Conservation (phyloP, 2,113 vertebrate species). For the Caracal caracal region DNA sequence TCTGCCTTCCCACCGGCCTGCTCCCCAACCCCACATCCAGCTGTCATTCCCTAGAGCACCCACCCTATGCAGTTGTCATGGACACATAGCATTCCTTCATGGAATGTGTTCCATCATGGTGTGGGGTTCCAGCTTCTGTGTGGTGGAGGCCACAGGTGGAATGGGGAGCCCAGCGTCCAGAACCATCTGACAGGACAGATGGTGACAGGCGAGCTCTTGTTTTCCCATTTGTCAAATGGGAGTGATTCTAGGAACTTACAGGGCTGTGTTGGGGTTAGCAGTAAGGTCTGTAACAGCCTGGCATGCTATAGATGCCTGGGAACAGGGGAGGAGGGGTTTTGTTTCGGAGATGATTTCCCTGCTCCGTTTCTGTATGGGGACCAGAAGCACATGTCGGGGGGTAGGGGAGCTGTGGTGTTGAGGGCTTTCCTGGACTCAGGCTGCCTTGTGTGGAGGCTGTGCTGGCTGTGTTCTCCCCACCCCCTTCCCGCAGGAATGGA, state of each 20-base stretch:
- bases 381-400: rapidly evolving
- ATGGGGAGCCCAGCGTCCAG: background rate
- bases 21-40: background rate
- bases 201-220: no score
- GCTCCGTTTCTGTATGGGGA: rapidly evolving
- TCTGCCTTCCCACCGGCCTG: background rate
- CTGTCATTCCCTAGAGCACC: conserved; percentile 22
- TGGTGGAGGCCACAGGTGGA: background rate
- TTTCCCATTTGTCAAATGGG: background rate
- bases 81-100: background rate
- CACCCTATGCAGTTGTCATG: conserved; percentile 20
- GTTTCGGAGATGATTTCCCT: background rate
- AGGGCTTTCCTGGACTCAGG: rapidly evolving
- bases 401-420: background rate
- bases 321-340: background rate
- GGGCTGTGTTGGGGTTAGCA: background rate
- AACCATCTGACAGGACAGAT: background rate
- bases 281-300: rapidly evolving
- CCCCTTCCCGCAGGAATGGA: background rate
- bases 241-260: background rate
- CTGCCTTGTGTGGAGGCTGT: background rate
- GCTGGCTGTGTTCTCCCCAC: background rate
- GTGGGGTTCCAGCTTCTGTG: background rate
- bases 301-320: background rate
- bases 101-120: background rate